Base-by-base conservation (phyloP, 1,140 invertebrate species). In the Cataglyphis hispanica region DNA sequence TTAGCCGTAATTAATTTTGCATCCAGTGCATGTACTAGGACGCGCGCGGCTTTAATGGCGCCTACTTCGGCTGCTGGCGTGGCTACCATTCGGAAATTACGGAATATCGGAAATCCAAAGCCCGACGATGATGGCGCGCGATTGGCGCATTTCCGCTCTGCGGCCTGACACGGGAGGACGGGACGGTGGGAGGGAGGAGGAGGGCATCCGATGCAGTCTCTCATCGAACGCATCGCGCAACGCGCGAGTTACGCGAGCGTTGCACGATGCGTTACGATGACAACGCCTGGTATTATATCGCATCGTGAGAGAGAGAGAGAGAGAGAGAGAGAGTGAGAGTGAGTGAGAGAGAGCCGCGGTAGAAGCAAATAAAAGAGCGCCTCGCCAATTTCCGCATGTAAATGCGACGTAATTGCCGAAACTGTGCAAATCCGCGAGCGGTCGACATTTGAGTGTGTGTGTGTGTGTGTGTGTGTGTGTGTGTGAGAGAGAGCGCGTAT, bases 71-170 rank as follows among this genome's bases (percentile, higher is more conserved):
- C 76, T 53, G 76, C 27, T n/a, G 63, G 58, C 58, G 70, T 25
- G 72, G 40, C 84, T 53, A 58, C 76, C 61, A 60, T 61, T 58
- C 88, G 88, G 88, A 89, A 89, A 89, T 89, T 89, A 77, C 77
- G 84, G 77, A 89, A 89, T 89, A 89, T 89, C 88, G 88, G 88
- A 89, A 89, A 89, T 89, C 88, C 88, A 89, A 86, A 72, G 69
- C 83, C 63, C 63, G 84, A 76, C 87, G 88, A 86, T 86, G 88
- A 89, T 89, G 88, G 87, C 84, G 87, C 64, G 84, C 87, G 87
- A 89, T 89, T 89, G 88, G 84, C 76, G 84, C 87, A 83, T 86
- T 89, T 89, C 88, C 88, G 87, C 67, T 86, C 66, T 89, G 88
- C 61, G 88, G 88, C 72, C 37, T 50, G 46, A 60, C 27, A 50